These are phyloP conservation scores for Lycophotia porphyrea DNA, from an alignment of 2,888 invertebrate species.

Conservation along the genomic window DNA sequence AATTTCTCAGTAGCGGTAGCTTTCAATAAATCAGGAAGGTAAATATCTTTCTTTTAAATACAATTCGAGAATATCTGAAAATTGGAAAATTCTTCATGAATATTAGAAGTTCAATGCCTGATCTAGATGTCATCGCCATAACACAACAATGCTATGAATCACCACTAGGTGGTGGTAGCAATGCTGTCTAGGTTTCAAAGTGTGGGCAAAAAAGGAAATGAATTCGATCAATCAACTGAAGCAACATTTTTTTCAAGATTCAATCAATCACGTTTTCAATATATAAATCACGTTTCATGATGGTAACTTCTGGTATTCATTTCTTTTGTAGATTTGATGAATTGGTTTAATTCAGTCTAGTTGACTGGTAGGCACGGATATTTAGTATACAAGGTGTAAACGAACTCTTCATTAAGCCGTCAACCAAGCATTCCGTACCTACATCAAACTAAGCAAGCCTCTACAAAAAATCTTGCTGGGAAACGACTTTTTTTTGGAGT, in stretches of 20 bases:
- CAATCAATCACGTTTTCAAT: constrained; percentile 32
- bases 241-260: constrained; percentile 35
- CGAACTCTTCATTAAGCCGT: too few relatives aligned
- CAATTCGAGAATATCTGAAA: too few relatives aligned
- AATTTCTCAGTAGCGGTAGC: too few relatives aligned
- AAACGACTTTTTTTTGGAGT: too few relatives aligned
- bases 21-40: too few relatives aligned
- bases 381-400: too few relatives aligned
- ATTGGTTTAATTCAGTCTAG: not conserved
- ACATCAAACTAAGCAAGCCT: too few relatives aligned
- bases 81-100: too few relatives aligned
- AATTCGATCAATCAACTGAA: constrained; percentile 34
- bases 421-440: too few relatives aligned
- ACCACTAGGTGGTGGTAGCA: not conserved
- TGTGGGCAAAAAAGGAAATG: constrained; percentile 40
- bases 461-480: too few relatives aligned
- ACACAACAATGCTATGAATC: constrained; percentile 19
- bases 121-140: not conserved
- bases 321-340: not conserved
- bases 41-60: too few relatives aligned
- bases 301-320: not conserved
- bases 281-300: constrained; percentile 29
- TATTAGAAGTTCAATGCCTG: not conserved
- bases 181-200: not conserved
- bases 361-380: not conserved